Conservation (phyloP, 2,113 vertebrate species). For the Patagioenas fasciata region DNA sequence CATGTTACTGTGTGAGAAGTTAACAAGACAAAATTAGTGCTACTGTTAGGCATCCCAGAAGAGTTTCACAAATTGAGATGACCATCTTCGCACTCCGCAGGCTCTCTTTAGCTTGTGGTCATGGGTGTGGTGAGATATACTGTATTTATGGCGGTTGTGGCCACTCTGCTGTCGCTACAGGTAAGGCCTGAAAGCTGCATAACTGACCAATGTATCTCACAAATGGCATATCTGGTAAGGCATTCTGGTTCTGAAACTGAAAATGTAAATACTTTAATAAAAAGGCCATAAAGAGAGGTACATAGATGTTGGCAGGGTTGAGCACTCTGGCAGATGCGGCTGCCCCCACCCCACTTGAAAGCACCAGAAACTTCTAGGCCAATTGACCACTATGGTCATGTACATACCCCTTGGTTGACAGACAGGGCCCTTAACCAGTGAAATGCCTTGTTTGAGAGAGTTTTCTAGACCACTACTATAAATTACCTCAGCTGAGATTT, state of each 20-base stretch:
- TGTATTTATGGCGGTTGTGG: slow-evolving; percentile 4
- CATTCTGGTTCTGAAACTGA: neutral
- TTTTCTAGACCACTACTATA: too few relatives aligned
- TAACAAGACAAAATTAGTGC: neutral
- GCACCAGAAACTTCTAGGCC: too few relatives aligned
- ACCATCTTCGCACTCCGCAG: slow-evolving; percentile 4
- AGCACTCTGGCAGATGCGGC: neutral
- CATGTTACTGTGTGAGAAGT: neutral
- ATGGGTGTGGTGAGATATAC: neutral
- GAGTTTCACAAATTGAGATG: slow-evolving; percentile 23
- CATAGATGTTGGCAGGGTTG: neutral
- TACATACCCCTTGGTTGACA: too few relatives aligned
- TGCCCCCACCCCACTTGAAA: too few relatives aligned
- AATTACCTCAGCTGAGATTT: too few relatives aligned
- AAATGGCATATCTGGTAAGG: neutral
- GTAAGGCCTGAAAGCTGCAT: neutral
- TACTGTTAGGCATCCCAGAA: neutral
- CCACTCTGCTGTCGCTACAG: neutral
- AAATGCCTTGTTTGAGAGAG: too few relatives aligned
- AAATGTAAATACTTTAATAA: neutral
- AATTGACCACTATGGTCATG: too few relatives aligned
- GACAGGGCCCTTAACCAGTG: too few relatives aligned
- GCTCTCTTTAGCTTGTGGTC: neutral
- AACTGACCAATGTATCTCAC: neutral
- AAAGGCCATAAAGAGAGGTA: neutral